Evolutionary conservation across 2,797 vertebrate species (phyloP), one percentile per base, ranked within the genome.

Genomic region (Sebastes flavidus): DNA sequence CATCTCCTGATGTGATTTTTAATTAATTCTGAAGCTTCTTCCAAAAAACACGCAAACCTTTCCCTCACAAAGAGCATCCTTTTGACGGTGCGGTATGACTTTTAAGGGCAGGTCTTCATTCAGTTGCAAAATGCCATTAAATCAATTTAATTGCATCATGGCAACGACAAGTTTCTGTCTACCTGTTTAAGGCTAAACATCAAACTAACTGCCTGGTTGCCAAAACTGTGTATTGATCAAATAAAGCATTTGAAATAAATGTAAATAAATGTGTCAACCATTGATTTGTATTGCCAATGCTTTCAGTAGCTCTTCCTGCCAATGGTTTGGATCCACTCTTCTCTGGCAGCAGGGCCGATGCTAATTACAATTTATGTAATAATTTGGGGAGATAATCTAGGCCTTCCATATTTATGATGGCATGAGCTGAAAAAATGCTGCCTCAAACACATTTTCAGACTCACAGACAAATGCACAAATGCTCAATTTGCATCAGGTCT

Each of bases 11-110:
- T 94, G 91, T 91, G 90, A 92, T 93, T 94, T 93, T 91, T 94
- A 94, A 94, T 95, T 94, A 91, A 92, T 93, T 94, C 86, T 76
- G 85, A 94, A 93, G 90, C 90, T 94, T 92, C 88, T 86, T 72
- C 56, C 68, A 84, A 87, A 87, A 91, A 88, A 85, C 80, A 84
- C 2, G 7, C 70, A 91, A 94, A 92, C 82, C 90, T 90, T 89
- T 36, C 30, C 76, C 84, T 85, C 63, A 38, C 38, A 69, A 85
- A 76, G 78, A 87, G 72, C 61, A 70, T 87, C 52, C 25, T 24
- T 79, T 78, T 80, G 66, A 89, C 80, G 25, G 62, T 58, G 69
- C 36, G 5, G 56, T 54, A 9, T 70, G 72, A 84, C 80, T 89
- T 92, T 90, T 90, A 84, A 89, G 81, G 73, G 49, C 60, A 78